A percentile compares a stretch with the other conserved stretches of the same genome.
These are phyloP conservation scores for Xerus rutilus DNA, from an alignment of 2,797 vertebrate genomes.

Conservation along the genomic window DNA sequence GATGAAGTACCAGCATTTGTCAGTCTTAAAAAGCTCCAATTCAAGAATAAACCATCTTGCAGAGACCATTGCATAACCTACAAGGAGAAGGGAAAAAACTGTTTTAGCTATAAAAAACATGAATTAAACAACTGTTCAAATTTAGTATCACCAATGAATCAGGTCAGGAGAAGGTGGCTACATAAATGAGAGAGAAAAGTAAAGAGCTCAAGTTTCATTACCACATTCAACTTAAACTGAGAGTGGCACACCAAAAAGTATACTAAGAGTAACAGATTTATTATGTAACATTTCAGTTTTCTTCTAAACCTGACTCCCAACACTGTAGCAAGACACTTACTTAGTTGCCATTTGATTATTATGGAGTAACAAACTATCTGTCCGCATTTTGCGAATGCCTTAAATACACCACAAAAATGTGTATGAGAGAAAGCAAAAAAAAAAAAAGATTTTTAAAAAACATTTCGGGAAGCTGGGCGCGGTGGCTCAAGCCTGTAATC, in stretches of 20 bases:
- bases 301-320: conserved; percentile 35
- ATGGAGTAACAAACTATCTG: conserved; percentile 13
- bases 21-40: conserved; percentile 98
- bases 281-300: conserved; percentile 48
- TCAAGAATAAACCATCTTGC: conserved; percentile 97
- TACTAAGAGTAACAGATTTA: neutral
- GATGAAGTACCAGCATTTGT: conserved; percentile 95
- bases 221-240: conserved; percentile 5
- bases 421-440: conserved; percentile 32
- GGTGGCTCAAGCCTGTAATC: too few species aligned
- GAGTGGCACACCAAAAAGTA: neutral
- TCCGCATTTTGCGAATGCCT: conserved; percentile 36
- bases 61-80: conserved; percentile 99
- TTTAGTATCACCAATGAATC: conserved; percentile 27
- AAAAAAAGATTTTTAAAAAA: conserved; percentile 35
- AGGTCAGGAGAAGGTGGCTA: conserved; percentile 49
- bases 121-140: conserved; percentile 26
- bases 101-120: conserved; percentile 62
- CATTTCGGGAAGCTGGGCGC: too few species aligned
- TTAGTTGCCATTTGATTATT: conserved; percentile 37
- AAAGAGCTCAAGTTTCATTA: conserved; percentile 42
- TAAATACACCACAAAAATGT: conserved; percentile 46
- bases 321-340: conserved; percentile 4
- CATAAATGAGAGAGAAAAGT: conserved; percentile 14
- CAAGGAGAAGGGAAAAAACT: conserved; percentile 44